Percentiles rank a stretch among this genome's conserved stretches.
Evolutionary conservation across 1,140 invertebrate species (phyloP).

Genomic region (Drosophila leontia): DNA sequence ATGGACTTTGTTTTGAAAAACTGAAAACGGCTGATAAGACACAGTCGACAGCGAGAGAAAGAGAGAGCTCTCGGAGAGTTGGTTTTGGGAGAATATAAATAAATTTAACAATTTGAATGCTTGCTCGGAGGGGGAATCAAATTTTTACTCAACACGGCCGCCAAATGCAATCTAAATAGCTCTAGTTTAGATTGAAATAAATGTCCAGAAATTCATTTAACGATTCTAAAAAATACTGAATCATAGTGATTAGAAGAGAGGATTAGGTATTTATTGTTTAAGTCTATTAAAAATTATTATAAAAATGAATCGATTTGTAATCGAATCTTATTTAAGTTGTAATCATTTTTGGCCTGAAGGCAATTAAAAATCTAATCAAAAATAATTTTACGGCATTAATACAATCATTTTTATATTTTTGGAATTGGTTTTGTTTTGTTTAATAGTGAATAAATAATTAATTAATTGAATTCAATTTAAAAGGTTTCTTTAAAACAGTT

Average conservation of each 20-base stretch:
- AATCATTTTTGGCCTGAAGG: not conserved
- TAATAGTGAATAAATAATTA: too few species aligned
- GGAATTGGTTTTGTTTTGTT: too few species aligned
- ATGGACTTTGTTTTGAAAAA: constrained; percentile 77
- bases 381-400: not conserved
- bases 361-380: not conserved
- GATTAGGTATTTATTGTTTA: not conserved
- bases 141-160: not conserved
- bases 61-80: constrained; percentile 7
- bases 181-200: constrained; percentile 14
- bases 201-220: constrained; percentile 6
- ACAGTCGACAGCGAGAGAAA: not conserved
- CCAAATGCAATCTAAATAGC: constrained; percentile 24
- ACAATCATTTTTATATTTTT: not conserved
- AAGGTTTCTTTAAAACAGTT: not conserved
- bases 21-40: constrained; percentile 49
- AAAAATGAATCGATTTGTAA: too few species aligned
- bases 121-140: not conserved
- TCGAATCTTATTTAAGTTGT: too few species aligned
- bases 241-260: too few species aligned
- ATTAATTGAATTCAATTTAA: not conserved
- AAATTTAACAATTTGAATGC: constrained; percentile 13
- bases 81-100: constrained; percentile 5
- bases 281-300: too few species aligned
- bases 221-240: not conserved